Base-by-base conservation (phyloP, 2,888 invertebrate genomes). In the Callyntrura guangdongensis region DNA sequence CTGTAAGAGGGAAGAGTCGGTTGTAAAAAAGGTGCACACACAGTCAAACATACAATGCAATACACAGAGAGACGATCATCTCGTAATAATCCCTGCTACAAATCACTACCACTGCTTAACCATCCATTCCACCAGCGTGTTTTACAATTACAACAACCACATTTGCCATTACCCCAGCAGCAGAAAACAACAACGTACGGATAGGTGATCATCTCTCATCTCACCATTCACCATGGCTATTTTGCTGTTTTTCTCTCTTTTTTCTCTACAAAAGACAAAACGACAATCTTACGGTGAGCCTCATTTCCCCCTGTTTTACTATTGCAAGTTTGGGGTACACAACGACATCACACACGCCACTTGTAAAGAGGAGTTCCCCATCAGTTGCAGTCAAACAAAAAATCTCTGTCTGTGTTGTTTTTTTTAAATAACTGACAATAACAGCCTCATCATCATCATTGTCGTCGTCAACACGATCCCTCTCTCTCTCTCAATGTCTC, bases 81-180 rank as follows among this genome's bases (percentile, higher is more conserved):
- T 53, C 53, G n/a, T n/a, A 53, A 53, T 53, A 61, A 61, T 61
- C 61, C 61, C 12, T 61, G 61, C 61, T 61, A 61, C 61, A 61
- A 61, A 61, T 61, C 61, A 61, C 61, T n/a, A 20, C 61, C 17
- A 20, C 61, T 61, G 11, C 53, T 12, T n/a, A 36, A 36, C 36
- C 36, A 36, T 36, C 36, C 36, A 36, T 36, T 36, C 36, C 36
- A 36, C 36, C 36, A 36, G 36, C 36, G 36, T 36, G 36, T 36
- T 36, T 36, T 36, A 36, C 36, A 36, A 36, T 36, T 36, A 36
- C 36, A 36, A 36, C 36, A 36, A 36, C 36, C 36, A 36, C 36
- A 36, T 36, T 36, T 36, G 36, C 36, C 36, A 36, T 36, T 36
- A 36, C 36, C 36, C 36, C 36, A 36, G 36, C 36, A 36, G 36